Percentiles rank a stretch among this genome's conserved stretches.
Conservation (phyloP, 2,113 vertebrate species). For the Neofelis nebulosa region DNA sequence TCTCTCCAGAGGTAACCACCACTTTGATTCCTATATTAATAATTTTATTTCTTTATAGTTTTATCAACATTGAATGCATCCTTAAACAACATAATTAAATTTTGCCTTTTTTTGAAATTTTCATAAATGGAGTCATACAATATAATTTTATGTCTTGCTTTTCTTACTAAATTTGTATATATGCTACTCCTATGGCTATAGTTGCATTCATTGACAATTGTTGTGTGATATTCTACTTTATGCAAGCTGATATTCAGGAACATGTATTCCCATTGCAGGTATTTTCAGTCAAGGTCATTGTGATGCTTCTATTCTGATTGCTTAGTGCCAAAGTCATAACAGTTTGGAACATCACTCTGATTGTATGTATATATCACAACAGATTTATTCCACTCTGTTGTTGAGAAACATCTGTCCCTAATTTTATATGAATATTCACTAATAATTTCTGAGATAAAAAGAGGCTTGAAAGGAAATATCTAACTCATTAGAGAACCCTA, state of each 20-base stretch:
- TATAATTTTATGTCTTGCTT: background rate
- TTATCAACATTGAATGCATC: background rate
- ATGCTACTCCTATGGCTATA: background rate
- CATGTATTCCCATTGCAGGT: background rate
- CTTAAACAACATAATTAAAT: background rate
- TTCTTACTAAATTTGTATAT: background rate
- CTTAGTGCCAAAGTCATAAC: background rate
- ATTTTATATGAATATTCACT: background rate
- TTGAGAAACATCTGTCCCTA: background rate
- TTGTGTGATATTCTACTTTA: background rate
- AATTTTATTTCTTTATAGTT: background rate
- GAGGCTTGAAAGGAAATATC: background rate
- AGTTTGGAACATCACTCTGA: background rate
- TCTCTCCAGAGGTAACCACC: background rate
- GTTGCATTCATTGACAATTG: background rate
- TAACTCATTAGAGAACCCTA: background rate
- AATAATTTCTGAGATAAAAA: background rate
- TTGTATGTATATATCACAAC: background rate
- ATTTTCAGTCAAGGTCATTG: background rate
- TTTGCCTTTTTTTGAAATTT: background rate
- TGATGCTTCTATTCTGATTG: background rate
- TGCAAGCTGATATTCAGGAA: background rate
- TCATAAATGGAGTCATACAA: background rate
- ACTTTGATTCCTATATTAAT: background rate
- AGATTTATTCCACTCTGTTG: background rate